Evolutionary conservation across 2,113 vertebrate species (phyloP), one percentile per base, ranked within the genome.

Genomic region (Cyprinodon variegatus): DNA sequence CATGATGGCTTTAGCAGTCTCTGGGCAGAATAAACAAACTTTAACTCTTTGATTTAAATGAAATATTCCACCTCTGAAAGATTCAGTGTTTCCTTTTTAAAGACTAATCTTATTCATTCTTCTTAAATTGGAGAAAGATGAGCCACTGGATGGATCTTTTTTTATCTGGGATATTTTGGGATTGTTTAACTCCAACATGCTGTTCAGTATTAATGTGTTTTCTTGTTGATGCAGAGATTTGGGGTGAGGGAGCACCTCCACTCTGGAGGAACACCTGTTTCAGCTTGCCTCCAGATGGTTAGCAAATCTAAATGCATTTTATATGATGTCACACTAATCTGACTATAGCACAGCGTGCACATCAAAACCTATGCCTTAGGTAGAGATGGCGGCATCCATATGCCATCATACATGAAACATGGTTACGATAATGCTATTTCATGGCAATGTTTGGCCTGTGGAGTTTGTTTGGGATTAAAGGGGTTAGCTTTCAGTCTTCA

Each of bases 291-390:
- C 89, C 92, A 93, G 92, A 92, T 93, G 89, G 92, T 91, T 88
- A 72, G 88, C 88, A 78, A 77, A 89, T 89, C 89, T 78, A 81
- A 81, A 91, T 77, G 87, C 89, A 92, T 90, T 90, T 91, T 83
- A 86, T 91, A 89, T 89, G 89, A 86, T 91, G 89, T 93, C 91
- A 89, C 90, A 22, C 83, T 91, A 84, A 92, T 91, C 84, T 85
- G 87, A 85, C 85, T 86, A 74, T 80, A 77, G 86, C 86, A 48
- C 59, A 65, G 76, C 15, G 39, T 39, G 85, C 90, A 83, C 89
- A 88, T 87, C 86, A 85, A 77, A 90, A 74, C 69, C 82, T 20
- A 15, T 3, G 84, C 86, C 86, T 89, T 60, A 80, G 87, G 91
- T 84, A 61, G 63, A 39, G 78, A 66, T 8, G 67, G 61, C n/a